Evolutionary conservation across 2,888 invertebrate genomes (phyloP), one percentile per base, ranked within the genome.

Genomic region (Toxonevra muliebris): DNA sequence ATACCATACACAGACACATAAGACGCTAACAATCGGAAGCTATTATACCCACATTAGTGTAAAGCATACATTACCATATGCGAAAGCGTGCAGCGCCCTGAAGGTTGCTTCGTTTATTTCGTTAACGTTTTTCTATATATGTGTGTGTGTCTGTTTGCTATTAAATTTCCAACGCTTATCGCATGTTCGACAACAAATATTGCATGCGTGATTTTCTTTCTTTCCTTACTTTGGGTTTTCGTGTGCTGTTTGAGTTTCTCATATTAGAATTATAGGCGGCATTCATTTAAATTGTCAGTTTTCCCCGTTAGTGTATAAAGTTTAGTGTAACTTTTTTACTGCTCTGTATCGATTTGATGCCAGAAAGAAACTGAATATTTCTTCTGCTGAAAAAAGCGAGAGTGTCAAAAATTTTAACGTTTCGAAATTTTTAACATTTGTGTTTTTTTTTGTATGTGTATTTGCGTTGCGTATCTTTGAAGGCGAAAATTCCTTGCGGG

Each of bases 21-120:
- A 61, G 10, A 19, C 30, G 61, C 61, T 45, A 50, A 48, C 61
- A 62, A 62, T 63, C 67, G 68, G 68, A 63, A 64, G 68, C 68
- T 68, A 68, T 68, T 68, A 68, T 20, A 19, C 50, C 48, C 40
- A 50, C 66, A 67, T 67, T 67, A 67, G 62, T 63, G 48, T 41
- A 55, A 45, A 12, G 30, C 15, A 30, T 30, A 41, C 64, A 57
- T 19, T 42, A 62, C 42, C 61, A 53, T 40, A 41, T 60, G 60
- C 43, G 53, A 19, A n/a, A 30, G 61, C 13, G 52, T 53, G 13
- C 13, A n/a, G 65, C 42, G 65, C 58, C 65, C 65, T 42, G 55
- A 50, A 64, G 65, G 65, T 58, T 57, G 65, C 65, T 20, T 41
- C 58, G 55, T 15, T 53, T 58, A 58, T 54, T 15, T 48, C 15